Conservation (phyloP, 2,113 vertebrate species). For the Ginglymostoma cirratum region DNA sequence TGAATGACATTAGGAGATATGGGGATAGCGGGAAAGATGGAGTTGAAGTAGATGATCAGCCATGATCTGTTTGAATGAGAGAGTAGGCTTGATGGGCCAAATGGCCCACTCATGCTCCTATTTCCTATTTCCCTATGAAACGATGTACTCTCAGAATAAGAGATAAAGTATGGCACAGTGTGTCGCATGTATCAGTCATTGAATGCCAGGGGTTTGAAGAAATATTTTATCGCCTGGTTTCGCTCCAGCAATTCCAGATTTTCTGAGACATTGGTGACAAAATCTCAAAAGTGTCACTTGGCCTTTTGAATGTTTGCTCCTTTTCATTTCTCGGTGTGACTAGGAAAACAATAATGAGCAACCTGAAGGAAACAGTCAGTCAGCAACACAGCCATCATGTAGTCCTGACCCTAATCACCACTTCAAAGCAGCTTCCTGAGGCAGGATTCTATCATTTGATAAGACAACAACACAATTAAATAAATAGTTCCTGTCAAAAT, state of each 20-base stretch:
- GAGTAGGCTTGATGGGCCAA: too few species aligned
- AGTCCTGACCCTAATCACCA: conserved; percentile 5
- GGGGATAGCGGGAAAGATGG: too few species aligned
- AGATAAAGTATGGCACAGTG: not conserved
- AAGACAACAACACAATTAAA: conserved; percentile 26
- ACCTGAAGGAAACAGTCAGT: not conserved
- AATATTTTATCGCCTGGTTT: not conserved
- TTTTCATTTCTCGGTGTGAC: not conserved
- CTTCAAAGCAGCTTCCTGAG: conserved; percentile 17
- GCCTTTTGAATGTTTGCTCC: not conserved
- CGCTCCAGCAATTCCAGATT: not conserved
- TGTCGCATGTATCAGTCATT: not conserved
- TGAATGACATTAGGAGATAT: too few species aligned
- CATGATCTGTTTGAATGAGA: too few species aligned
- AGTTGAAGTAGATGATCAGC: too few species aligned
- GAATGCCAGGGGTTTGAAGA: not conserved
- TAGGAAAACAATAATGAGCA: not conserved
- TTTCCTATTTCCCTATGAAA: not conserved
- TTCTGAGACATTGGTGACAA: not conserved
- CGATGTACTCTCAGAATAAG: not conserved
- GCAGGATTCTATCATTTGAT: conserved; percentile 1
- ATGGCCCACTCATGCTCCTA: too few species aligned
- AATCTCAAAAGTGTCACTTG: not conserved
- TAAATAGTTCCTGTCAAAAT: conserved; percentile 26
- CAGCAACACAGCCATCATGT: not conserved